Evolutionary conservation across 2,888 invertebrate genomes (phyloP).

Genomic region (Agapostemon virescens): DNA sequence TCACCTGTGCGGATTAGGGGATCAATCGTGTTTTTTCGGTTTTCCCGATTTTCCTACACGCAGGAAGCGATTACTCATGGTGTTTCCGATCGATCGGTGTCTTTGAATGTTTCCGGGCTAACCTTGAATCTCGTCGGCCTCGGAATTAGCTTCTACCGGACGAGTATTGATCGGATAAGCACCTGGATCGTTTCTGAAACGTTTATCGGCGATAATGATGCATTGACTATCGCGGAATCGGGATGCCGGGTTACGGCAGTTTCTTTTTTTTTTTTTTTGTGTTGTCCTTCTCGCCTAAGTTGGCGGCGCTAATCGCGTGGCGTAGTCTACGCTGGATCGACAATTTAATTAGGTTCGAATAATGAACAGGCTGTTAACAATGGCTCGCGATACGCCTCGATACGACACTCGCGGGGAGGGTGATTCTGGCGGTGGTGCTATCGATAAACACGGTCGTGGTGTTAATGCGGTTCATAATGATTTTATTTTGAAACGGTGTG

Average conservation of each 20-base stretch:
- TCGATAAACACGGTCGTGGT: not conserved
- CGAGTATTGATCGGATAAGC: not conserved
- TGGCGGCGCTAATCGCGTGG: slow-evolving; percentile 13
- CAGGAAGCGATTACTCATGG: not conserved
- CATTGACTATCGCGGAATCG: not conserved
- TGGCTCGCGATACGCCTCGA: not conserved
- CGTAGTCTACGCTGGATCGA: not conserved
- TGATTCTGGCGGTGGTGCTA: not conserved
- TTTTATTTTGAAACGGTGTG: slow-evolving; percentile 15
- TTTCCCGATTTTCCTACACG: not conserved
- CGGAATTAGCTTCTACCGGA: not conserved
- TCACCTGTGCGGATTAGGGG: not conserved
- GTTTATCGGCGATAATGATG: slow-evolving; percentile 24
- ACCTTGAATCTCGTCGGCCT: slow-evolving; percentile 8
- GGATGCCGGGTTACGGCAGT: too few relatives aligned
- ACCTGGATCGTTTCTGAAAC: not conserved
- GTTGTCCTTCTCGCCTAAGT: not conserved
- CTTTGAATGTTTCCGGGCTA: not conserved
- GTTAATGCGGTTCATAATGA: slow-evolving; percentile 1
- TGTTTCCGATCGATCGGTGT: not conserved
- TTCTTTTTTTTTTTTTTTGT: slow-evolving; percentile 1
- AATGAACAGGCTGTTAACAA: slow-evolving; percentile 21
- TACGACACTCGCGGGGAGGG: not conserved
- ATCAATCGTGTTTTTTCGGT: not conserved
- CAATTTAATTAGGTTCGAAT: slow-evolving; percentile 42